Base-by-base conservation (phyloP, 2,888 invertebrate species). In the Prosapia bicincta region DNA sequence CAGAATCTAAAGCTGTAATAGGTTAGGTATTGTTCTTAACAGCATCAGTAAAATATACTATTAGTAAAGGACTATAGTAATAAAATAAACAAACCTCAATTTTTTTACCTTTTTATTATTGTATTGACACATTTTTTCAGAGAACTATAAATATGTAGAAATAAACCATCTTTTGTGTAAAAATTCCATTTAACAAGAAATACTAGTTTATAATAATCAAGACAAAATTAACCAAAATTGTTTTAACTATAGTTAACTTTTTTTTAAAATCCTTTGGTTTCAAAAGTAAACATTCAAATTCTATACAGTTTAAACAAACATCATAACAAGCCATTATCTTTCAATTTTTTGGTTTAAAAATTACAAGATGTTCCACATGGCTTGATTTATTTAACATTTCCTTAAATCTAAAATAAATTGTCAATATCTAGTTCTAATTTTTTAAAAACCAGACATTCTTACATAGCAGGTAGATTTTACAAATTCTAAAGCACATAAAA, bases 241-340 rank as follows among this genome's bases (percentile, higher is more conserved):
- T 54, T 54, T 54, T 54, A 54, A 54, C n/a, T 54, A 54, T 54
- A 54, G 54, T 54, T 54, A 54, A 54, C 54, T 54, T 54, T 54
- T 38, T 54, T 38, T 38, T n/a, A n/a, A n/a, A 54, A 54, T 54
- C 54, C 54, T 54, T 54, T 54, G 54, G 54, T 54, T 54, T 54
- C 54, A 54, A 54, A 54, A 54, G 20, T 20, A 20, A 20, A 54
- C n/a, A 54, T 3, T 20, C 20, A 20, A 6, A 20, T 5, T 54
- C 20, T 54, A 5, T 54, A 5, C n/a, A 5, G 20, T 3, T n/a
- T 54, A 20, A 54, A 54, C 54, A 54, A 54, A 54, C 54, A 54
- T 54, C 20, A 54, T 54, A 20, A 54, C n/a, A 54, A 10, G 38
- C 13, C 38, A 38, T 38, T 15, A 38, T 38, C 38, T 38, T 38